Base-by-base conservation (phyloP, 2,888 invertebrate genomes). In the Pterostichus madidus region DNA sequence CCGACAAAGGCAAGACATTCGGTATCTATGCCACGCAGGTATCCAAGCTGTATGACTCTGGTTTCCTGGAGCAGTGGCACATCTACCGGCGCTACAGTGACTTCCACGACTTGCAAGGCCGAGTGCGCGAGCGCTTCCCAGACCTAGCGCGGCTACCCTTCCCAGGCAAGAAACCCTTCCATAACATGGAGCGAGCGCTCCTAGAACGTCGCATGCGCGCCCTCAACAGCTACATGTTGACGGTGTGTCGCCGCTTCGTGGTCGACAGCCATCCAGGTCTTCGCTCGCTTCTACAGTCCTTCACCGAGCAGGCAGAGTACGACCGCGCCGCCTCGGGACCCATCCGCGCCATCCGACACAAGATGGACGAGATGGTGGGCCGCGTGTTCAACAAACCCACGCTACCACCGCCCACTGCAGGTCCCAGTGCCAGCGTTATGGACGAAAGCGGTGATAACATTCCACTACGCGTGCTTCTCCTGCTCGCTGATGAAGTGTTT, bases 151-250 rank as follows among this genome's bases (percentile, higher is more conserved):
- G 94, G 86, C 91, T 98, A 44, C 92, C 94, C 31, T 97, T 98
- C 88, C 98, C 98, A 0, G 96, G 95, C 0, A 99, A 98, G 90
- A 97, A 97, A 88, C 95, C 98, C 68, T 97, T 98, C 89, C 97
- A 98, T 88, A 98, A 98, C 88, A 96, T 97, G 89, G 97, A 97
- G 83, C 91, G 96, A 8, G 90, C 93, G 1, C 95, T 98, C 31
- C 90, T 98, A 80, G 98, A 98, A 88, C 95, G 94, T 86, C 92
- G 98, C 15, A 97, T 96, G 92, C 91, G 93, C 56, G 93, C 95
- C 92, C 88, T 98, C 3, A 39, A 39, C 39, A 39, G 92, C 84
- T 98, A 98, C 90, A 91, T 98, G 85, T 93, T 94, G 87, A 93
- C 93, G 78, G 88, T 97, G 77, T 92, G 95, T 73, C 92, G 92